Evolutionary conservation across 2,113 vertebrate genomes (phyloP).

Genomic region (Philantomba maxwellii): DNA sequence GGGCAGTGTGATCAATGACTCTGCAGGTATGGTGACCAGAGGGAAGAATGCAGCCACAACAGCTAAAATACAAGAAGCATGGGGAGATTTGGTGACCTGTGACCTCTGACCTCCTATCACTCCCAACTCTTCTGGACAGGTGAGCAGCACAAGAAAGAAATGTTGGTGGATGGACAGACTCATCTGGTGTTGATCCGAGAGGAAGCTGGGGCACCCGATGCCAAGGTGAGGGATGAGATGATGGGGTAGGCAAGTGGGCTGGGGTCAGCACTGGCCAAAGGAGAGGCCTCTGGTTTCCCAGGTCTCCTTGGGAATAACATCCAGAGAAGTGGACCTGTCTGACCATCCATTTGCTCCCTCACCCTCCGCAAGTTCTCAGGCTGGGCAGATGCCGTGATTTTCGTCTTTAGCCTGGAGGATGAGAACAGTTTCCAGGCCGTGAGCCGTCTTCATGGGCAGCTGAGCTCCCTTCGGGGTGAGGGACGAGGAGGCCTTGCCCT

Average conservation of each 20-base stretch:
- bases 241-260: background rate
- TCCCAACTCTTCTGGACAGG: slow-evolving; percentile 74
- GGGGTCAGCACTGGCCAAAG: background rate
- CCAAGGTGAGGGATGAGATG: slow-evolving; percentile 80
- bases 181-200: slow-evolving; percentile 94
- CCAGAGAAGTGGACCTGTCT: background rate
- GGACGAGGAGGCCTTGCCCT: slow-evolving; percentile 86
- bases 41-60: background rate
- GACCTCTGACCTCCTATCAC: background rate
- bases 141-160: slow-evolving; percentile 94
- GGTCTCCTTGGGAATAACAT: background rate
- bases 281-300: background rate
- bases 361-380: slow-evolving; percentile 85
- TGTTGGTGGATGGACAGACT: slow-evolving; percentile 92
- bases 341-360: background rate
- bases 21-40: background rate
- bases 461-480: slow-evolving; percentile 81
- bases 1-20: background rate
- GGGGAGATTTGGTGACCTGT: background rate
- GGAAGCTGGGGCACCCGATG: slow-evolving; percentile 87
- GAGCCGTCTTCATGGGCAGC: slow-evolving; percentile 84
- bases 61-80: background rate
- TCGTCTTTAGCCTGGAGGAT: slow-evolving; percentile 97
- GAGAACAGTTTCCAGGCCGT: slow-evolving; percentile 94
- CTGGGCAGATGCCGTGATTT: slow-evolving; percentile 94